These are phyloP conservation scores for Drosophila bunnanda DNA, from an alignment of 2,888 invertebrate species.

Conservation along the genomic window DNA sequence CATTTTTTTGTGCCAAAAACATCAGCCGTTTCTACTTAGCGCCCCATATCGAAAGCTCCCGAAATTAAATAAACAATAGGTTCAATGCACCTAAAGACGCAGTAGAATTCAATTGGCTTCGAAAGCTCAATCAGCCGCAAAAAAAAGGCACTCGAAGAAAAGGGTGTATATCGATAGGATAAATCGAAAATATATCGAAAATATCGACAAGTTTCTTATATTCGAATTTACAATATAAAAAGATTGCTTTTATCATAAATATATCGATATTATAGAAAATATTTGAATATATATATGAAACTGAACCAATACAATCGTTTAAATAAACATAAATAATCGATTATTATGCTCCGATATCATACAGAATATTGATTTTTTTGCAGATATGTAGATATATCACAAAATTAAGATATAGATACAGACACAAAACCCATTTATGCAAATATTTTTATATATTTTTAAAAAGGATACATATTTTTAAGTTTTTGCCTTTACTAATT, in stretches of 20 bases:
- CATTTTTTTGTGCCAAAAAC: conserved; percentile 22
- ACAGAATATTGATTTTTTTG: too few species aligned
- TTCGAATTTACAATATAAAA: background rate
- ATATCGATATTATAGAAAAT: too few species aligned
- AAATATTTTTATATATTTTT: too few species aligned
- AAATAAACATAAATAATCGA: too few species aligned
- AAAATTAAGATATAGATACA: too few species aligned
- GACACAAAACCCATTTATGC: too few species aligned
- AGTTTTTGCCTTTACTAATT: too few species aligned
- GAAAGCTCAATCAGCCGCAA: conserved; percentile 24
- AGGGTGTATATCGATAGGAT: background rate
- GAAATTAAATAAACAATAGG: conserved; percentile 72
- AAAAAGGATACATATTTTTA: too few species aligned
- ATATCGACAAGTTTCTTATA: background rate
- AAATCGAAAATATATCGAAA: background rate
- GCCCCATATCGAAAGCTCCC: conserved; percentile 67
- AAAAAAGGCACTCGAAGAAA: conserved; percentile 1
- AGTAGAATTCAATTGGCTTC: conserved; percentile 72
- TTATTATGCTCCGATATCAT: too few species aligned
- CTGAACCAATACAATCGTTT: too few species aligned
- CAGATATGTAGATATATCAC: too few species aligned
- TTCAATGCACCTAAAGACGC: conserved; percentile 74
- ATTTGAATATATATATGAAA: too few species aligned
- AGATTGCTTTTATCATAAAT: background rate
- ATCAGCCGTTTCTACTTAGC: conserved; percentile 70